Percentiles rank a stretch among this genome's conserved stretches.
These are phyloP conservation scores for Tapirus terrestris DNA, from an alignment of 2,113 vertebrate genomes.

Conservation along the genomic window DNA sequence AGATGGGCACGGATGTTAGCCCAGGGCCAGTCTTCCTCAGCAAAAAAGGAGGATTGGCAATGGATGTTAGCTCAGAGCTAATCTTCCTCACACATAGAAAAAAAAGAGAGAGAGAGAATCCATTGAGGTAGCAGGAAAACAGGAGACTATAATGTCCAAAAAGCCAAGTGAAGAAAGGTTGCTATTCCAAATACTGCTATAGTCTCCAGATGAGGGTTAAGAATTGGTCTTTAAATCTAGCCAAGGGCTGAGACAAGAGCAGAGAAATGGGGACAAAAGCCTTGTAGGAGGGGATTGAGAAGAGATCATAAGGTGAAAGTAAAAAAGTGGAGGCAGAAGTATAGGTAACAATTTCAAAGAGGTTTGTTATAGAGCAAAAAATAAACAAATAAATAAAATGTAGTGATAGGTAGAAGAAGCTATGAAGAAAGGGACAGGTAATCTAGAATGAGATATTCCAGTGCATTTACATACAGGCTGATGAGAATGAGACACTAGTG, in stretches of 20 bases:
- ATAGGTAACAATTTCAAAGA: neutral
- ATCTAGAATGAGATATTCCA: neutral
- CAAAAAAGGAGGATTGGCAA: too few species aligned
- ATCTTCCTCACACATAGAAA: too few species aligned
- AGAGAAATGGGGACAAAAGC: neutral
- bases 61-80: too few species aligned
- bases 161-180: neutral
- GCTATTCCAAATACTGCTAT: rapidly evolving
- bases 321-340: neutral
- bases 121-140: neutral
- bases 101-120: neutral
- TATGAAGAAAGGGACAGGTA: neutral
- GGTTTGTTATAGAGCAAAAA: too few species aligned
- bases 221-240: neutral
- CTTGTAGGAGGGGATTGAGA: neutral
- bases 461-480: neutral
- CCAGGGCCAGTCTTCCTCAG: too few species aligned
- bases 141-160: neutral
- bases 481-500: neutral
- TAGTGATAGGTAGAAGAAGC: neutral
- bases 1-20: too few species aligned
- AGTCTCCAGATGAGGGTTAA: neutral
- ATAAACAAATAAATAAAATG: neutral
- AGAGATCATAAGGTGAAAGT: neutral
- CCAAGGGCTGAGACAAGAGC: neutral